Base-by-base conservation (phyloP, 2,113 vertebrate species). In the Formicarius rufipectus region DNA sequence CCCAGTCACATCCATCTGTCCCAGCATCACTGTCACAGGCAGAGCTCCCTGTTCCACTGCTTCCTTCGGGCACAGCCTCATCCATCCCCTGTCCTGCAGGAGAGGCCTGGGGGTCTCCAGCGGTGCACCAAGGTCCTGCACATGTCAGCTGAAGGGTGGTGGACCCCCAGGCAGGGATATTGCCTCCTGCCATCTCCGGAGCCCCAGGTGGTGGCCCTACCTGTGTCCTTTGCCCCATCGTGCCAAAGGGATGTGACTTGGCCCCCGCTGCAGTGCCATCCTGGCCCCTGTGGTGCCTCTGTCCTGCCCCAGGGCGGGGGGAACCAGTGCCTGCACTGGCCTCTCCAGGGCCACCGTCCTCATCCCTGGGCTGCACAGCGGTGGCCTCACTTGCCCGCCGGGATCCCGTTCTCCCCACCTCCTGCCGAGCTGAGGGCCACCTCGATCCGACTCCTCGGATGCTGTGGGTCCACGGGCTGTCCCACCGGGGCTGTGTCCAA, bases 331-430 rank as follows among this genome's bases (percentile, higher is more conserved):
- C 87, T 0, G 82, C 84, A 66, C 87, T 10, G 20, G 59, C 82
- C 35, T 73, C 71, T 17, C 23, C 0, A 0, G 27, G 47, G 62
- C 45, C 60, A 45, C 50, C 0, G 3, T 44, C 82, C 69, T 47
- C 0, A 0, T 72, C 30, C 62, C 52, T 0, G 0, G 49, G 72
- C 72, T 2, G 6, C 83, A 42, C 67, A 60, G 66, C 1, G 0
- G 16, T 42, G 79, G 21, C 63, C 30, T 97, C 95, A 96, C 33
- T 97, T 91, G 55, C 84, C 79, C 4, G 13, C 85, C 0, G 84
- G 52, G 52, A 97, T 94, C n/a, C 95, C 44, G 0, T 90, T 96
- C 23, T 95, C 96, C 30, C 84, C 82, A 16, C 35, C 5, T 1
- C 63, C 59, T 0, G 6, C 42, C 0, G 91, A 77, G 59, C 93